phyloP scores from a whole-genome alignment of 2,113 vertebrate species.

The Carassius auratus region DNA sequence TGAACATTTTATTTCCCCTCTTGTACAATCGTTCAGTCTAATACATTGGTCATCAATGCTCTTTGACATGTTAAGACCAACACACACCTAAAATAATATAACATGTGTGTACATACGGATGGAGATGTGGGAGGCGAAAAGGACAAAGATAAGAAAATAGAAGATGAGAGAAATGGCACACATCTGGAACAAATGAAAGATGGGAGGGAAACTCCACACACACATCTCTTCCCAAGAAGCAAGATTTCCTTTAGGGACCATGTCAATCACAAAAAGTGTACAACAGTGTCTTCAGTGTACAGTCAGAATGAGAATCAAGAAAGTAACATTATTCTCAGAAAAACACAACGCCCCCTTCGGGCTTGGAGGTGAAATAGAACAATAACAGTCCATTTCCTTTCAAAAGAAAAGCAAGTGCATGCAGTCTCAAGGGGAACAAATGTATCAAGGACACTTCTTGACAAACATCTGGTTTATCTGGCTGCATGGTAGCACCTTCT shows the following conservation, averaged over 20 bases:
- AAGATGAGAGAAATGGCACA: background rate
- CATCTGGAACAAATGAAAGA: constrained; percentile 10
- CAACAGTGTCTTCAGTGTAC: background rate
- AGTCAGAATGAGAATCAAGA: background rate
- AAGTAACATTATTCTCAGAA: background rate
- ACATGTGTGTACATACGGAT: background rate
- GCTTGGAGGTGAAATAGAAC: background rate
- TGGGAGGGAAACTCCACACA: background rate
- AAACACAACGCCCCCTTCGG: background rate
- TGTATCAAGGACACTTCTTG: background rate
- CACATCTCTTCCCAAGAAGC: constrained; percentile 1
- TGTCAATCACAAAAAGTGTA: background rate
- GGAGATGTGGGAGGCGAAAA: background rate
- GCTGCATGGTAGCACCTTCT: background rate
- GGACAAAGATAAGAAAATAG: background rate
- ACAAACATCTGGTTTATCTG: constrained; percentile 24
- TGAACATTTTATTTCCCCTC: constrained; percentile 58
- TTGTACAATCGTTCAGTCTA: constrained; percentile 30
- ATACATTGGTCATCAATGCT: background rate
- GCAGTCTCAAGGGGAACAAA: constrained; percentile 12
- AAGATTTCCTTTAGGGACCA: background rate
- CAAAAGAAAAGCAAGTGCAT: background rate
- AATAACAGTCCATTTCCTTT: background rate
- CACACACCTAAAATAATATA: constrained; percentile 31
- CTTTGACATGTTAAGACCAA: background rate